Conservation (phyloP, 2,113 vertebrate species). For the Pluvialis apricaria region DNA sequence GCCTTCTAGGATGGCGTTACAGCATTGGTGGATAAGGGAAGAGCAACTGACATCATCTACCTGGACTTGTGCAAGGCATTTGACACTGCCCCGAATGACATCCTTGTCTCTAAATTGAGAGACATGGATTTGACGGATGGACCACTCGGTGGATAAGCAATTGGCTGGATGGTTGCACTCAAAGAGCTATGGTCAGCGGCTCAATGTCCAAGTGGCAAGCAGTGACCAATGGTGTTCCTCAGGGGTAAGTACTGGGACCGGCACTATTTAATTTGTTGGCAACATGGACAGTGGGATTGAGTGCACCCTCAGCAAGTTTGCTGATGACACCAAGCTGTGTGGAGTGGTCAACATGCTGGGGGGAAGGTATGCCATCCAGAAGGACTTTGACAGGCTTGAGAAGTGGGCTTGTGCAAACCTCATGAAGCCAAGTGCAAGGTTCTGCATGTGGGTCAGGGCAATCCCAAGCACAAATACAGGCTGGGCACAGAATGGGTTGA, state of each 20-base stretch:
- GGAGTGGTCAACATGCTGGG: not conserved
- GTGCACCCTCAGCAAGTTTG: not conserved
- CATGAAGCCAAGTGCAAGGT: not conserved
- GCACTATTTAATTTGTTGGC: not conserved
- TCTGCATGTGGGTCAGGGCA: not conserved
- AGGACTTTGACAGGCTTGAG: not conserved
- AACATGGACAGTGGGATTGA: not conserved
- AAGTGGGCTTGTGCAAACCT: not conserved
- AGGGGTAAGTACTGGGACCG: not conserved
- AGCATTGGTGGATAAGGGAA: not conserved
- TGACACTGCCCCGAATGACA: not conserved
- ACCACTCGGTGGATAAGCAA: not conserved
- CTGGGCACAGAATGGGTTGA: not conserved
- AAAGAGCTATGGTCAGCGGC: not conserved
- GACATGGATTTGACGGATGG: not conserved
- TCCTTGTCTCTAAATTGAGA: not conserved
- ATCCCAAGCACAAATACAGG: not conserved
- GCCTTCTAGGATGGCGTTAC: not conserved
- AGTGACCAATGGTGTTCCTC: not conserved
- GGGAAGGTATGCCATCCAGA: not conserved
- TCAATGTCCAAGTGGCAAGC: not conserved
- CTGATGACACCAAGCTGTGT: not conserved
- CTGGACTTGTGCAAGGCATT: not conserved
- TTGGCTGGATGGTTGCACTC: not conserved
- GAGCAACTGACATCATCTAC: not conserved